Percentiles rank a stretch among this genome's conserved stretches.
phyloP scores from a whole-genome alignment of 2,797 vertebrate genomes.

The Vultur gryphus region DNA sequence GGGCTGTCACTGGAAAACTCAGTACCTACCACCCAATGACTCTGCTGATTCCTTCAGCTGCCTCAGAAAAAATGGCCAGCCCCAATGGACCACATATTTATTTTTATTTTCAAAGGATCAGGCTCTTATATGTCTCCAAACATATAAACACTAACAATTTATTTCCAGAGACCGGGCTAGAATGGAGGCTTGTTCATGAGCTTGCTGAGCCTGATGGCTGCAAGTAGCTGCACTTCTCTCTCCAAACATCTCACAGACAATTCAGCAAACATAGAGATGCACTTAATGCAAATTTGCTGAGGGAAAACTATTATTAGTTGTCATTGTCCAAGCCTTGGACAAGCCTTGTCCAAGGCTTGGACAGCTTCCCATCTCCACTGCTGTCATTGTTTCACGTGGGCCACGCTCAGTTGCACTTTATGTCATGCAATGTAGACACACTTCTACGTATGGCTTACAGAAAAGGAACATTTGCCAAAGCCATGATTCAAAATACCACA shows the following conservation, averaged over 20 bases:
- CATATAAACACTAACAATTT: not conserved
- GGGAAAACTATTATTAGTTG: not conserved
- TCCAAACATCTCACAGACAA: not conserved
- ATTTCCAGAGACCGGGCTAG: not conserved
- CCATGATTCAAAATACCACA: conserved; percentile 52
- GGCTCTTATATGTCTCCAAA: not conserved
- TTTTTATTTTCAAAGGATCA: not conserved
- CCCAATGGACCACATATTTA: not conserved
- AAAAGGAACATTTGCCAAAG: conserved; percentile 6
- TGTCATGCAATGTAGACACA: not conserved
- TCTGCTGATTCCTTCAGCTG: not conserved
- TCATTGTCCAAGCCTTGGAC: not conserved
- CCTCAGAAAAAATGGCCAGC: not conserved
- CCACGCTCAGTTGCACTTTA: not conserved
- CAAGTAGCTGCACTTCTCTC: not conserved
- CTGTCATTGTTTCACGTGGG: not conserved
- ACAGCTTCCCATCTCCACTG: not conserved
- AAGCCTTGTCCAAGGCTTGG: not conserved
- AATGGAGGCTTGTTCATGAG: not conserved
- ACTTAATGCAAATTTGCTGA: not conserved
- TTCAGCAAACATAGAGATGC: not conserved
- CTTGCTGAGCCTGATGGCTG: not conserved
- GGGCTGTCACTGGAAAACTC: not conserved
- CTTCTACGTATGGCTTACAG: not conserved
- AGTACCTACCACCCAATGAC: not conserved